Evolutionary conservation across 2,113 vertebrate species (phyloP).

Genomic region (Nesoenas mayeri): DNA sequence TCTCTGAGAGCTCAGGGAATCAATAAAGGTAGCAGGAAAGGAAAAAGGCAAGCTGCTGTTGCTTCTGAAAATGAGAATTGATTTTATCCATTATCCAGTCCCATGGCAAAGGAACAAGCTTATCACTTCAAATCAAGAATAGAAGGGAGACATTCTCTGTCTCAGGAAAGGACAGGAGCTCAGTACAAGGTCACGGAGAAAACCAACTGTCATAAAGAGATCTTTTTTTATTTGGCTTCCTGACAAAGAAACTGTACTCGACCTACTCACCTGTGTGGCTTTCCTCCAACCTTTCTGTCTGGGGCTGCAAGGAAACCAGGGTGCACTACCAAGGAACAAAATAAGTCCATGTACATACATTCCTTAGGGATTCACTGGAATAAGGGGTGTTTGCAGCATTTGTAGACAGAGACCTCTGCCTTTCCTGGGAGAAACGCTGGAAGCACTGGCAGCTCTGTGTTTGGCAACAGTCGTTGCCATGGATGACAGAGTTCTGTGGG

Average conservation of each 20-base stretch:
- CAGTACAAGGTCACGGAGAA: slow-evolving; percentile 39
- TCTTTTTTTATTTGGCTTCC: neutral
- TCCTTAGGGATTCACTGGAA: neutral
- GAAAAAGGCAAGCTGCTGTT: slow-evolving; percentile 48
- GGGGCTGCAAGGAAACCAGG: neutral
- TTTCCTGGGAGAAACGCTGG: neutral
- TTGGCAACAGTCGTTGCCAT: neutral
- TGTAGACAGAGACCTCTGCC: neutral
- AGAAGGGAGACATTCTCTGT: slow-evolving; percentile 63
- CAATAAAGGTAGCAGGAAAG: slow-evolving; percentile 60
- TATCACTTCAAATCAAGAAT: slow-evolving; percentile 65
- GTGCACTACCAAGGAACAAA: neutral
- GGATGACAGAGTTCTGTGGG: neutral
- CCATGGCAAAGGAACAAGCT: slow-evolving; percentile 45
- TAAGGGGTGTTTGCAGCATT: neutral
- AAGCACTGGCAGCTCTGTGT: neutral
- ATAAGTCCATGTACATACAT: neutral
- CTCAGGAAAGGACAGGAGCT: slow-evolving; percentile 42
- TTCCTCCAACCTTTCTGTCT: neutral
- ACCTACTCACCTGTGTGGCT: neutral
- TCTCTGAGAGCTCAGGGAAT: slow-evolving; percentile 29
- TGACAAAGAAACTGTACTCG: neutral
- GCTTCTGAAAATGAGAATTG: slow-evolving; percentile 72
- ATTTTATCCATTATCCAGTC: slow-evolving; percentile 68
- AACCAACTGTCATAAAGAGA: slow-evolving; percentile 64